Evolutionary conservation across 1,140 invertebrate species (phyloP), one percentile per base, ranked within the genome.

Genomic region (Leptinotarsa texana): DNA sequence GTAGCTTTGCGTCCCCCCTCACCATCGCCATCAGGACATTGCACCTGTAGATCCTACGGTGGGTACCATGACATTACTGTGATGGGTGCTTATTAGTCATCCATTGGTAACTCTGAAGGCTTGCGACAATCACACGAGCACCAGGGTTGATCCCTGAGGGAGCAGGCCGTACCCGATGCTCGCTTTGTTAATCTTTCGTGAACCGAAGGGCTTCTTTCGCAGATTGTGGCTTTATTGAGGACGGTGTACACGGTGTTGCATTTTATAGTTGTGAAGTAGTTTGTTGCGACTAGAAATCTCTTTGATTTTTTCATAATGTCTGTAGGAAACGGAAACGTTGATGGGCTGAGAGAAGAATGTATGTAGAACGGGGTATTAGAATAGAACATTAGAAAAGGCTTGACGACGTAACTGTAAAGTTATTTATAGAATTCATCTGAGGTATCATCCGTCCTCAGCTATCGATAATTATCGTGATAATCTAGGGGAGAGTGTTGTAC

Each of bases 81-180:
- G 78, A 77, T 82, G 80, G 80, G 82, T 75, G 77, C 76, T 80
- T 82, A 82, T 83, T 83, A 83, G 81, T 83, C 82, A 83, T 83
- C 78, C 63, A 78, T 71, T 75, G 65, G 77, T 73, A 78, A 72
- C 74, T 73, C 74, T 74, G 51, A 15, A 71, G 68, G 76, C 73
- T 82, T 78, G 82, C 74, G 80, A 81, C 81, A 81, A 82, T 80
- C 81, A 83, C 82, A 75, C 72, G 17, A 69, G 68, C 24, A 51
- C 68, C 68, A 51, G 48, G 48, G 42, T 42, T 13, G 33, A 69
- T 69, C 68, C 68, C 48, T 69, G 68, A 48, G 68, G 68, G 11
- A 69, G 65, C 24, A 15, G 22, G 65, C 8, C 8, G 4, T 67
- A n/a, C 18, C 62, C 21, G 65, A 6, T 42, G 27, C 17, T 67